phyloP scores from a whole-genome alignment of 2,797 vertebrate genomes.

The Thaleichthys pacificus region DNA sequence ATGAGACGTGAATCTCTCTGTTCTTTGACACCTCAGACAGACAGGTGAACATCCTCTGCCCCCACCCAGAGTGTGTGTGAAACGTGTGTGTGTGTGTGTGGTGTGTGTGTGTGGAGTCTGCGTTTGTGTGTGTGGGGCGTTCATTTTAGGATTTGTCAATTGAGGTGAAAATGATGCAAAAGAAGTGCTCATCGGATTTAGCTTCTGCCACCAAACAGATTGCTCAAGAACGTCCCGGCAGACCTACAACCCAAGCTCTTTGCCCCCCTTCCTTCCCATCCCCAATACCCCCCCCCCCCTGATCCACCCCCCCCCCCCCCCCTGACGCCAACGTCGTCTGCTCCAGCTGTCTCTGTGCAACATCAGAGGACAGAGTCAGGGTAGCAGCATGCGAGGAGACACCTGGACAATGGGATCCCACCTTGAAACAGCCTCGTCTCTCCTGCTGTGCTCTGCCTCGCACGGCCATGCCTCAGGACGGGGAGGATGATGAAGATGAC shows the following conservation, averaged over 20 bases:
- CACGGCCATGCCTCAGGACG: neutral
- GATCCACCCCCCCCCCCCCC: conserved; percentile 14
- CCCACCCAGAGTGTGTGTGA: conserved; percentile 47
- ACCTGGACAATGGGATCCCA: conserved; percentile 4
- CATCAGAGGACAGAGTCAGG: conserved; percentile 42
- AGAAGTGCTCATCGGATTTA: no score
- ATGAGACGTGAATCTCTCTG: no score
- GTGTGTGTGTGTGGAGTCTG: no score
- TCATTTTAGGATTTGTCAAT: conserved; percentile 48
- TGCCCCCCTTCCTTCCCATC: no score
- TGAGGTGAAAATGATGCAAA: neutral
- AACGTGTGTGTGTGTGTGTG: conserved; percentile 25
- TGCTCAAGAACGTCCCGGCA: no score
- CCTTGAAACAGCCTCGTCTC: neutral
- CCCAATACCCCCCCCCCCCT: neutral
- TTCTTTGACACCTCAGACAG: conserved; percentile 52
- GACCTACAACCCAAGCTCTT: no score
- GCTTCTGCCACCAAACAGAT: no score
- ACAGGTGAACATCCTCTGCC: conserved; percentile 3
- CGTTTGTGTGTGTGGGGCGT: conserved; percentile 24
- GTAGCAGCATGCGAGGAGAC: conserved; percentile 42
- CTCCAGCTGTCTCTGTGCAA: conserved; percentile 40
- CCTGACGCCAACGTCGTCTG: conserved; percentile 40
- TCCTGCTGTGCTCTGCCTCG: neutral
- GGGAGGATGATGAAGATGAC: no score